Percentiles rank a stretch among this genome's conserved stretches.
phyloP scores from a whole-genome alignment of 2,888 invertebrate species.

The Leptinotarsa peninsularis region DNA sequence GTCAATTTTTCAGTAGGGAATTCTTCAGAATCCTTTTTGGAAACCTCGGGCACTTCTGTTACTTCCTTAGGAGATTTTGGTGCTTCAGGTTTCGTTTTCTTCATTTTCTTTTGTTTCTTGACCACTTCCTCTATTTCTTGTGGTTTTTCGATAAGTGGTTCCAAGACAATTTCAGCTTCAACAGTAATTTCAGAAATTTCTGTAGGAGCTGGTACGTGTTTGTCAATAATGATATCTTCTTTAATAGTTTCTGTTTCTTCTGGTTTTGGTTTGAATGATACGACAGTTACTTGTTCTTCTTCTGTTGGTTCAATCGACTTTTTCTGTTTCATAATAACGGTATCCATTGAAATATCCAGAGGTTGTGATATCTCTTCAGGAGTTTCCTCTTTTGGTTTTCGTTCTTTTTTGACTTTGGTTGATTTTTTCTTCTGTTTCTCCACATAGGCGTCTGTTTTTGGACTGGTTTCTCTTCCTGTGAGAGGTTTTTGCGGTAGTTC shows the following conservation, averaged over 20 bases:
- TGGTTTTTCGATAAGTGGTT: conserved; percentile 32
- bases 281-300: conserved; percentile 49
- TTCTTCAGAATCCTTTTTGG: conserved; percentile 48
- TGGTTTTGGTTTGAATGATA: conserved; percentile 21
- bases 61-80: conserved; percentile 13
- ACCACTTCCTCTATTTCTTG: conserved; percentile 29
- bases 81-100: conserved; percentile 31
- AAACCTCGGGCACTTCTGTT: conserved; percentile 28
- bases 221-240: conserved; percentile 19
- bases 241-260: conserved; percentile 28
- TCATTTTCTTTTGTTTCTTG: conserved; percentile 41
- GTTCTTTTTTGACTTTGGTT: conserved; percentile 52
- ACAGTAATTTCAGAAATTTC: conserved; percentile 29
- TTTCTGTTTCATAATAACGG: conserved; percentile 50
- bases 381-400: conserved; percentile 61
- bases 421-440: neutral
- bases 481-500: neutral
- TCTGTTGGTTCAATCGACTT: conserved; percentile 50
- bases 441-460: neutral
- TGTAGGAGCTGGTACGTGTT: conserved; percentile 10
- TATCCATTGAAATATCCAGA: conserved; percentile 52
- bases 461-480: neutral
- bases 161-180: conserved; percentile 13
- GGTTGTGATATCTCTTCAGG: conserved; percentile 50
- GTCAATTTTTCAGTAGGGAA: neutral